A percentile compares a stretch with the other conserved stretches of the same genome.
Evolutionary conservation across 2,113 vertebrate genomes (phyloP).

Genomic region (Euleptes europaea): DNA sequence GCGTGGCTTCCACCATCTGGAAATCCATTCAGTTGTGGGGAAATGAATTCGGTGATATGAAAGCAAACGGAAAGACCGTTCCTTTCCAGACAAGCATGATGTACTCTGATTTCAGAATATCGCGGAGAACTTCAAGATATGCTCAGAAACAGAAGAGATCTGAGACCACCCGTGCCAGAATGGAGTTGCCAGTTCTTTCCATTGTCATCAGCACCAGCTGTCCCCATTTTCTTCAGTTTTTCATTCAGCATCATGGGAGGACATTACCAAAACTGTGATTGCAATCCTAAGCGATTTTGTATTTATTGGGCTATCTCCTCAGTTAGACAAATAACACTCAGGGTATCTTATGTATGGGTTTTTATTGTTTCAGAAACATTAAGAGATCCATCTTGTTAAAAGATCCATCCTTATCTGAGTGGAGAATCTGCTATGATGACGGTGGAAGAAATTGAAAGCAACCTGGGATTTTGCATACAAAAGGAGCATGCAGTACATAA

Average conservation of each 20-base stretch:
- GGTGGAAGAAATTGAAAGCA: neutral
- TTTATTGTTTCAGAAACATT: neutral
- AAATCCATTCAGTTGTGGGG: slow-evolving; percentile 38
- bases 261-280: neutral
- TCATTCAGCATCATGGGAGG: neutral
- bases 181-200: neutral
- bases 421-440: neutral
- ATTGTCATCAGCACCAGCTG: neutral
- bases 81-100: neutral
- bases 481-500: too few relatives aligned
- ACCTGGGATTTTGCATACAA: too few relatives aligned
- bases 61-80: neutral
- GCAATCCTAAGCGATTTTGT: neutral
- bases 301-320: neutral
- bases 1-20: slow-evolving; percentile 21
- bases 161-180: neutral
- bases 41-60: neutral
- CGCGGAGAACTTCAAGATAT: neutral
- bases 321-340: neutral
- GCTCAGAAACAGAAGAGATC: neutral
- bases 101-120: neutral
- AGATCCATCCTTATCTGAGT: neutral
- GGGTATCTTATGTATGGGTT: too few relatives aligned
- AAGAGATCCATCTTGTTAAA: neutral
- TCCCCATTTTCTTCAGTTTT: neutral